Evolutionary conservation across 2,113 vertebrate species (phyloP), one percentile per base, ranked within the genome.

Genomic region (Albula goreensis): DNA sequence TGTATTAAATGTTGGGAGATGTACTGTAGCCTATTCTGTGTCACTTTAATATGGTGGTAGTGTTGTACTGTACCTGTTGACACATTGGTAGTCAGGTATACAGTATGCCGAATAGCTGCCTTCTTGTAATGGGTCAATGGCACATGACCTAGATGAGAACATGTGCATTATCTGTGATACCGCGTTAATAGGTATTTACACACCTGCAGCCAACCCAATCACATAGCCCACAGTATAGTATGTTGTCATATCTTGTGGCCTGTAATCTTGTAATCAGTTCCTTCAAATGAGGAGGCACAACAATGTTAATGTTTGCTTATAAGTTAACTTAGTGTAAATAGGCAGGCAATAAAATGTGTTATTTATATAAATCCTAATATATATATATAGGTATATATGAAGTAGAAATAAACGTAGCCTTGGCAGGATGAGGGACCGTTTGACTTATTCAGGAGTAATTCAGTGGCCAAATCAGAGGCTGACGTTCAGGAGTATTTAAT

Each of bases 21-120:
- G 86, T 92, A 89, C 86, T 86, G 88, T 94, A 87, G 89, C 91
- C 90, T 89, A 88, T 60, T 60, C 82, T 92, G 91, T 93, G 91
- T 85, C 93, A 92, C 92, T 91, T 90, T 93, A 91, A 78, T 50
- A 88, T 87, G 91, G 87, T 93, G 88, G 91, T 82, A 85, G 81
- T 88, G 88, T 90, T 87, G 93, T 92, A 91, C 89, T 87, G 86
- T 90, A 93, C 92, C 88, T 93, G 94, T 91, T 94, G 91, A 93
- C 93, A 94, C 89, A 89, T 93, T 91, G 88, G 92, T 90, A 94
- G 89, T 90, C 91, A 91, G 92, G 92, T 93, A 92, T 93, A 90
- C 85, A 89, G 89, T 91, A 94, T 92, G 93, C 63, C 89, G 89
- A 90, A 89, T 88, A 93, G 89, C 90, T 88, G 85, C 85, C 48